phyloP scores from a whole-genome alignment of 2,888 invertebrate genomes.

The Periphyllus acericola region DNA sequence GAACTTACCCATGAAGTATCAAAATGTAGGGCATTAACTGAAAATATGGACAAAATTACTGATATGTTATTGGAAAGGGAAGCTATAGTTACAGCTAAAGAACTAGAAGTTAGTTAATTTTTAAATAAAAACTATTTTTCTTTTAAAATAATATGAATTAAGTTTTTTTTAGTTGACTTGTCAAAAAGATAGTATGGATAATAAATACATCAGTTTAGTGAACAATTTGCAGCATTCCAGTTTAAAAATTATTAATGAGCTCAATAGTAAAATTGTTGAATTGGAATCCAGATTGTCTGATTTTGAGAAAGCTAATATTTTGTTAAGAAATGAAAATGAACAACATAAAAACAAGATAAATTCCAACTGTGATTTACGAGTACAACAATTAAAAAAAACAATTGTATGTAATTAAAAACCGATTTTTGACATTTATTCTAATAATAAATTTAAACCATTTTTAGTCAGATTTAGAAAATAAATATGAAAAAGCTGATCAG shows the following conservation, averaged over 20 bases:
- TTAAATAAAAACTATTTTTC: not conserved
- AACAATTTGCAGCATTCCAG: conserved; percentile 14
- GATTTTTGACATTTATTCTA: not conserved
- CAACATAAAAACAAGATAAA: not conserved
- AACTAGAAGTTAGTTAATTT: conserved; percentile 23
- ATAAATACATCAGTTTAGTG: conserved; percentile 5
- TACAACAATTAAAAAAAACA: conserved; percentile 36
- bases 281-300: conserved; percentile 17
- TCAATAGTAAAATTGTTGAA: conserved; percentile 9
- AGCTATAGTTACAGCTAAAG: conserved; percentile 30
- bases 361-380: not conserved
- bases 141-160: not conserved
- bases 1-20: conserved; percentile 36
- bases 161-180: conserved; percentile 6
- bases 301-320: not conserved
- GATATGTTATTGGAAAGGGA: conserved; percentile 34
- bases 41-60: conserved; percentile 26
- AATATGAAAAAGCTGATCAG: conserved; percentile 36
- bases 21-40: conserved; percentile 24
- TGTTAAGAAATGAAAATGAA: conserved; percentile 40
- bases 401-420: conserved; percentile 9
- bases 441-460: conserved; percentile 18
- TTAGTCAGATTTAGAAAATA: conserved; percentile 32
- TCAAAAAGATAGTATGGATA: conserved; percentile 14
- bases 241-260: conserved; percentile 8